Evolutionary conservation across 1,140 invertebrate species (phyloP).

Genomic region (Drepana arcuata): DNA sequence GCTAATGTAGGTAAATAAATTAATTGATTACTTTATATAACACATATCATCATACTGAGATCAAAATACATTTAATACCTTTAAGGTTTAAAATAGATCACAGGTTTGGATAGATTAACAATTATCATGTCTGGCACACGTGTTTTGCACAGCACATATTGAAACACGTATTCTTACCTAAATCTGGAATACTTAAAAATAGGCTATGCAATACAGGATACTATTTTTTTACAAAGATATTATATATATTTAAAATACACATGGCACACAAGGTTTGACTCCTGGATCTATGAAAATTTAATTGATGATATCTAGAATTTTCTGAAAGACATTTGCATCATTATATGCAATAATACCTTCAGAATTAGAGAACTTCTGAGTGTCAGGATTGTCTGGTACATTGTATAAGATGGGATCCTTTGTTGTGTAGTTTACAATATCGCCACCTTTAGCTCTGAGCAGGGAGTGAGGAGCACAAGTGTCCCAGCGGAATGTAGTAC

Average conservation of each 20-base stretch:
- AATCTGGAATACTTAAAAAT: background rate
- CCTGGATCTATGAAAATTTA: too few relatives aligned
- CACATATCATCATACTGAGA: background rate
- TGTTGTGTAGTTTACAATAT: conserved; percentile 27
- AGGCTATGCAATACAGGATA: background rate
- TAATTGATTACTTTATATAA: background rate
- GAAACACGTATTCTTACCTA: too few relatives aligned
- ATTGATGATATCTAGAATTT: conserved; percentile 26
- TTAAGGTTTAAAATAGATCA: too few relatives aligned
- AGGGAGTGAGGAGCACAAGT: conserved; percentile 89
- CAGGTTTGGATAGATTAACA: too few relatives aligned
- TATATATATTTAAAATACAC: conserved; percentile 4
- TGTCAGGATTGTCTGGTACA: conserved; percentile 24
- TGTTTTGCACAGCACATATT: background rate
- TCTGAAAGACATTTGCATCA: conserved; percentile 22
- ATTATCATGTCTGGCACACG: background rate
- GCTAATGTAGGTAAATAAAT: background rate
- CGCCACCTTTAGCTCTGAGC: conserved; percentile 65
- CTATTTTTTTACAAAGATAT: background rate
- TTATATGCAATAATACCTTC: conserved; percentile 48
- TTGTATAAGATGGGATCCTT: conserved; percentile 39
- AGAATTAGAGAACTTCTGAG: conserved; percentile 42
- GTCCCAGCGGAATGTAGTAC: conserved; percentile 89
- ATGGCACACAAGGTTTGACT: too few relatives aligned
- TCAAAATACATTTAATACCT: too few relatives aligned